A percentile compares a stretch with the other conserved stretches of the same genome.
phyloP scores from a whole-genome alignment of 2,113 vertebrate species.

The Pelecanus crispus region DNA sequence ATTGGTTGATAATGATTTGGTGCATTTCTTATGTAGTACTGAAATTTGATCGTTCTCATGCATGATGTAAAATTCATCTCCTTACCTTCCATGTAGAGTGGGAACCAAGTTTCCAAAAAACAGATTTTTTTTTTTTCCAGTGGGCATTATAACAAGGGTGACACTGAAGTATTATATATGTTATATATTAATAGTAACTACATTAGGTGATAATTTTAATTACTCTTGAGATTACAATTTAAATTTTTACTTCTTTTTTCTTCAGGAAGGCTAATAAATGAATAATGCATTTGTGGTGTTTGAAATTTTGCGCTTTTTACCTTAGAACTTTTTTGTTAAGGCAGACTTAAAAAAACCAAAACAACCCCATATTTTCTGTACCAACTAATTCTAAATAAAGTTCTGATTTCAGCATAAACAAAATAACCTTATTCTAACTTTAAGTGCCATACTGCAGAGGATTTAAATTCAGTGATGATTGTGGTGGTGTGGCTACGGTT shows the following conservation, averaged over 20 bases:
- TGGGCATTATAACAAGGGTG: neutral
- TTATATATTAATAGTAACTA: neutral
- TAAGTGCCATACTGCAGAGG: neutral
- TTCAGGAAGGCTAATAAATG: neutral
- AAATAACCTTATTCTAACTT: neutral
- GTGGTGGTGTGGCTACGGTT: neutral
- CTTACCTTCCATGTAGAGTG: neutral
- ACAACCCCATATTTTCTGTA: neutral
- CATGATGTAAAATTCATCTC: neutral
- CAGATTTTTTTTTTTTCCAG: neutral
- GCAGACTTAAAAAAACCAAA: neutral
- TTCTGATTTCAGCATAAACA: neutral
- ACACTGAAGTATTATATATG: neutral
- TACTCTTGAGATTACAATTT: neutral
- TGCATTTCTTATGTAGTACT: neutral
- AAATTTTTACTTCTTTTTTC: neutral
- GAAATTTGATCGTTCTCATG: neutral
- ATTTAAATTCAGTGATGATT: neutral
- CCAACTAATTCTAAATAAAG: neutral
- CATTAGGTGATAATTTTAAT: neutral
- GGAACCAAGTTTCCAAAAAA: neutral
- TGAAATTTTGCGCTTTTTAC: neutral
- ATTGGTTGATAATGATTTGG: neutral
- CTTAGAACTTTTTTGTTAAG: neutral
- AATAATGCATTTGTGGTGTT: neutral